Base-by-base conservation (phyloP, 2,113 vertebrate genomes). In the Pelecanoides urinatrix region DNA sequence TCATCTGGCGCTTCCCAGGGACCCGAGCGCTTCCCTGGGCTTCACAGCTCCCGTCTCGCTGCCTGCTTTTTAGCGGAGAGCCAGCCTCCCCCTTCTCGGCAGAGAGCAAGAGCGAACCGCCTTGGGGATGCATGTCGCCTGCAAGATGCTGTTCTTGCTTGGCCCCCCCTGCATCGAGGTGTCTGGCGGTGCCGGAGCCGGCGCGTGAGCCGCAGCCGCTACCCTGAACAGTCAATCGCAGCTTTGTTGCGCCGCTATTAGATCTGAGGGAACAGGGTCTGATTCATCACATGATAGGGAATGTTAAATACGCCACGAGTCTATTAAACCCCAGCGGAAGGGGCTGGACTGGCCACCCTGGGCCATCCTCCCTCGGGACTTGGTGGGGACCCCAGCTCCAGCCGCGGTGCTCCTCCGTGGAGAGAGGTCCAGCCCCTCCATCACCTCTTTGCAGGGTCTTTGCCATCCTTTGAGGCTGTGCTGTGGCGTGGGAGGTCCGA, bases 191-290 rank as follows among this genome's bases (percentile, higher is more conserved):
- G 78, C 93, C 4, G 81, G 88, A 84, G 89, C 30, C 13, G 15
- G 19, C 17, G 11, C 2, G 50, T 1, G 45, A 95, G 81, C 82
- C 32, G 68, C 94, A 32, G 84, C 94, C 65, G n/a, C 72, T 89
- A 22, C 84, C 76, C 94, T 8, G 63, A 50, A 90, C 92, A 21
- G 30, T 95, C 88, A 93, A 88, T 93, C 53, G 78, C 92, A 89
- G 94, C 96, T 96, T 93, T 96, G 96, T 94, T 91, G 94, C 38
- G 67, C 92, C 78, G 95, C 94, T 62, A 45, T 12, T 13, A 13
- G 83, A 77, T 85, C 89, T 44, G 16, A 73, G 42, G 47, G 61
- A 84, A 3, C 90, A 30, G 73, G 47, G 61, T 71, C n/a, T 4
- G 94, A 2, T 78, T 11, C 88, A n/a, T 96, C 95, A 92, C 94